Conservation (phyloP, 2,797 vertebrate genomes). For the Cyprinodon diabolis region DNA sequence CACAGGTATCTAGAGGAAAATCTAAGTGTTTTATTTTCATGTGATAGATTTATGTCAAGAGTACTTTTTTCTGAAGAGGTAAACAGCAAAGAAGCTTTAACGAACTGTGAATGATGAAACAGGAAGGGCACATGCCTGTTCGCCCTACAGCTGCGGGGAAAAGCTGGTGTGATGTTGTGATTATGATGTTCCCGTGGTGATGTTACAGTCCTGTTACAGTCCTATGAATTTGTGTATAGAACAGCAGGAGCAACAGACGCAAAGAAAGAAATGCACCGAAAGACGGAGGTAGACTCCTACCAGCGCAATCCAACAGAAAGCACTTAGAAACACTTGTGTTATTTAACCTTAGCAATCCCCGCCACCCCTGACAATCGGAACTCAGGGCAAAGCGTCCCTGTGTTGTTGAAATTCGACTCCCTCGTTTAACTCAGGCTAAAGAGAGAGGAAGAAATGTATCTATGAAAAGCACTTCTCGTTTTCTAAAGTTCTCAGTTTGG, state of each 20-base stretch:
- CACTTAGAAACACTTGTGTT: slow-evolving; percentile 78
- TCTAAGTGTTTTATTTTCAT: slow-evolving; percentile 82
- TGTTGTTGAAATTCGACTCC: slow-evolving; percentile 50
- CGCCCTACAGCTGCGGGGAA: slow-evolving; percentile 2
- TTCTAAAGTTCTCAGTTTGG: slow-evolving; percentile 45
- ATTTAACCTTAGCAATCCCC: slow-evolving; percentile 53
- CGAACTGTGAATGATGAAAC: slow-evolving; percentile 82
- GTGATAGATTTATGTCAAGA: slow-evolving; percentile 83
- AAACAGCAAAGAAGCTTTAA: slow-evolving; percentile 82
- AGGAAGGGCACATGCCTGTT: slow-evolving; percentile 33
- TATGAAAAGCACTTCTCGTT: slow-evolving; percentile 50
- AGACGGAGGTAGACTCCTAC: slow-evolving; percentile 59
- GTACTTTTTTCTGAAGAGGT: slow-evolving; percentile 75
- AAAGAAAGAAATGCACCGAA: slow-evolving; percentile 36
- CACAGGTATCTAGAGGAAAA: slow-evolving; percentile 68
- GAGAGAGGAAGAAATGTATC: slow-evolving; percentile 63
- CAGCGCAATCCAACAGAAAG: slow-evolving; percentile 81
- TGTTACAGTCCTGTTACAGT: slow-evolving; percentile 79
- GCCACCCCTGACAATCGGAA: slow-evolving; percentile 87
- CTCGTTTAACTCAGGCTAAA: slow-evolving; percentile 68
- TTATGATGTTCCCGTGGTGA: slow-evolving; percentile 75
- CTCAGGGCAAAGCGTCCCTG: slow-evolving; percentile 67
- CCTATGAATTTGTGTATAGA: slow-evolving; percentile 71
- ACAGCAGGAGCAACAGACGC: slow-evolving; percentile 70
- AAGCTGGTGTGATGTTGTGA: slow-evolving; percentile 68